Base-by-base conservation (phyloP, 2,888 invertebrate genomes). In the Catotricha subobsoleta region DNA sequence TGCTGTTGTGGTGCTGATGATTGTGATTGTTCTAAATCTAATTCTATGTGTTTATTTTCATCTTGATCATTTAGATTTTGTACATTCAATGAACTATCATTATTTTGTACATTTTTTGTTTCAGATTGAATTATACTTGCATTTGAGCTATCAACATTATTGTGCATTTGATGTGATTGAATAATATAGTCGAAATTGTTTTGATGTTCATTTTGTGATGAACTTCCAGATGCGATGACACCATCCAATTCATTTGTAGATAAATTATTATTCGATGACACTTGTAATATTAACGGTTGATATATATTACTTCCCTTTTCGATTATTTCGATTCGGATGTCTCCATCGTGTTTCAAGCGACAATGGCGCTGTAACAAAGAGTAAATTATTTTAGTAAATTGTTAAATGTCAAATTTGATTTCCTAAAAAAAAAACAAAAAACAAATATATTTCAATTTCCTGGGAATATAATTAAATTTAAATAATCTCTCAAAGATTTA, bases 321-420 rank as follows among this genome's bases (percentile, higher is more conserved):
- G 54, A 62, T 59, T 51, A 66, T 63, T 51, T 72, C 68, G 48
- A 80, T 79, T 59, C 75, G 72, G 52, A 80, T 76, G 51, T 79
- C 71, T 50, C 80, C 80, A 54, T 74, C 74, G 62, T 80, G 80
- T 60, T 80, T 80, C 65, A 80, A 67, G 46, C 80, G 75, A 62
- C 80, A 80, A 54, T 80, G 80, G 55, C 80, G 74, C 80, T 80
- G 63, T 51, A 66, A 65, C 21, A 35, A 42, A 43, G 27, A 39
- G 39, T 45, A 34, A 33, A 16, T 33, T 33, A 4, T 8, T 33
- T 33, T 33, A 16, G 10, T 33, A 33, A 30, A n/a, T n/a, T 12
- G n/a, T n/a, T n/a, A n/a, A n/a, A n/a, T n/a, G n/a, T n/a, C n/a
- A n/a, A n/a, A n/a, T n/a, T n/a, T n/a, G n/a, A n/a, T n/a, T n/a